A percentile compares a stretch with the other conserved stretches of the same genome.
Evolutionary conservation across 2,888 invertebrate species (phyloP).

Genomic region (Acanthosepion lycidas): DNA sequence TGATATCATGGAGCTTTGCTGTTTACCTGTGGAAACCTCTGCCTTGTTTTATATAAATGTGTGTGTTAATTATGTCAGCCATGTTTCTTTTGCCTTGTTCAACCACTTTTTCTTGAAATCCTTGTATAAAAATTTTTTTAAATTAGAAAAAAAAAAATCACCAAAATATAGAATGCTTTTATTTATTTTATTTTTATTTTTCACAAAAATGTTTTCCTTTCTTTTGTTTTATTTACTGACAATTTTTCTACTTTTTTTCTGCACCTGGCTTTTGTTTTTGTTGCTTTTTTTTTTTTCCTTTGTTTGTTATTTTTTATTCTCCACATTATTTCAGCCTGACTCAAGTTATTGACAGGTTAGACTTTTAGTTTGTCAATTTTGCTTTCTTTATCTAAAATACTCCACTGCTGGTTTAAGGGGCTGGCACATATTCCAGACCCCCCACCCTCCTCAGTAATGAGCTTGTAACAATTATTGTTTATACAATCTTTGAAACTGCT

Average conservation of each 20-base stretch:
- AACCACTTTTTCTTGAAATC: too few species aligned
- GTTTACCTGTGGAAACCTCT: too few species aligned
- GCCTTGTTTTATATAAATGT: too few species aligned
- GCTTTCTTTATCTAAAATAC: neutral
- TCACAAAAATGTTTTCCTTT: neutral
- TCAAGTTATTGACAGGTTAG: slow-evolving; percentile 43
- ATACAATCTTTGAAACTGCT: neutral
- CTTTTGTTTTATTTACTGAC: neutral
- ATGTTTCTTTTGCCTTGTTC: too few species aligned
- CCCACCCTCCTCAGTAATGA: neutral
- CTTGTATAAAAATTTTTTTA: too few species aligned
- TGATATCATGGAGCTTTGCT: too few species aligned
- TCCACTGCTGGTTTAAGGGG: neutral
- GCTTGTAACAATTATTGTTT: neutral
- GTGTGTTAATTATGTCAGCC: too few species aligned
- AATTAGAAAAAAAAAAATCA: too few species aligned
- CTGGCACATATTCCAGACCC: neutral
- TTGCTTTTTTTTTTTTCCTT: neutral
- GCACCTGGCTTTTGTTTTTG: neutral
- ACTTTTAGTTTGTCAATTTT: slow-evolving; percentile 15
- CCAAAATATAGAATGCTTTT: neutral
- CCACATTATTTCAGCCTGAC: slow-evolving; percentile 39
- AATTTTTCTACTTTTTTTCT: neutral
- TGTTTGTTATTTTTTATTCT: slow-evolving; percentile 35
- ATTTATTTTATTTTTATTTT: neutral